phyloP scores from a whole-genome alignment of 2,797 vertebrate genomes.

The Graptemys geographica region DNA sequence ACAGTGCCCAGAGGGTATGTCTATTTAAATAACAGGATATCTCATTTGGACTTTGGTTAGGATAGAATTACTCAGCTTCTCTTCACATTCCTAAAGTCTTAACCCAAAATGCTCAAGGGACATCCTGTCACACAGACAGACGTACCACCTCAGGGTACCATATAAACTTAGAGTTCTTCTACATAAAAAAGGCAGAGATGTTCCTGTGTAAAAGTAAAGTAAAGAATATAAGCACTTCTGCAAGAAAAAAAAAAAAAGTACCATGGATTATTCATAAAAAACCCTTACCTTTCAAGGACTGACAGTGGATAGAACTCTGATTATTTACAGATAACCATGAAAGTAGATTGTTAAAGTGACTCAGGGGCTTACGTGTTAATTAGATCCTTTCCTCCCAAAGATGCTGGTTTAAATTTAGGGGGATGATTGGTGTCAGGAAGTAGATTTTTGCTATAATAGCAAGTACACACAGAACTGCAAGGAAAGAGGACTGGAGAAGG shows the following conservation, averaged over 20 bases:
- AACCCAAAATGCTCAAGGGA: constrained; percentile 63
- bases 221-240: constrained; percentile 58
- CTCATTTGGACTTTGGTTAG: constrained; percentile 46
- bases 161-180: constrained; percentile 65
- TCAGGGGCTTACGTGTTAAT: constrained; percentile 75
- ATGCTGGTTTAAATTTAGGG: constrained; percentile 57
- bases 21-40: constrained; percentile 63
- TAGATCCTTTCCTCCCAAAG: constrained; percentile 66
- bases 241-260: constrained; percentile 29
- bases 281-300: constrained; percentile 46
- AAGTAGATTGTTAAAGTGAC: constrained; percentile 66
- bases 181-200: constrained; percentile 52
- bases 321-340: constrained; percentile 51
- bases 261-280: constrained; percentile 53
- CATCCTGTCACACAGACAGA: constrained; percentile 64
- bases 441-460: constrained; percentile 43
- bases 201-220: constrained; percentile 51
- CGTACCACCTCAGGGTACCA: constrained; percentile 56
- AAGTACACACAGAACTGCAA: neutral
- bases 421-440: constrained; percentile 63
- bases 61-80: constrained; percentile 42
- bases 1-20: constrained; percentile 46
- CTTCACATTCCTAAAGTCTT: constrained; percentile 13
- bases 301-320: constrained; percentile 44
- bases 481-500: neutral